These are phyloP conservation scores for Zaprionus taronus DNA, from an alignment of 1,140 invertebrate species.

Conservation along the genomic window DNA sequence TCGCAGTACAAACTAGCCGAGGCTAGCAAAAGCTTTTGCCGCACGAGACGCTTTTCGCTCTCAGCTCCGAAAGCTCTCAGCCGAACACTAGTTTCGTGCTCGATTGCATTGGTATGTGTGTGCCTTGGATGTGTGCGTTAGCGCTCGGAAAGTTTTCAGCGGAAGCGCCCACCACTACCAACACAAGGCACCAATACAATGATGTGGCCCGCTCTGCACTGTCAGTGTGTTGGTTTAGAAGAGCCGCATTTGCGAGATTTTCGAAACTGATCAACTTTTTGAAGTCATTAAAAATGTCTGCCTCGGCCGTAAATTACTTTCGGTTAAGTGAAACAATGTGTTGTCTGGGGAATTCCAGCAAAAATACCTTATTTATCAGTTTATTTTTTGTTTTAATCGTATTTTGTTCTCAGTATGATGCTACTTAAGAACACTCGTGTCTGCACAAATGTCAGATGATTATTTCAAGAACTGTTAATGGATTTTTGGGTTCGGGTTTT, in stretches of 20 bases:
- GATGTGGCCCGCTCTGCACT: not conserved
- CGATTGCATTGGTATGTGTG: slow-evolving; percentile 35
- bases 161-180: slow-evolving; percentile 66
- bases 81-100: slow-evolving; percentile 11
- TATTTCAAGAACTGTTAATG: slow-evolving; percentile 22
- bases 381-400: slow-evolving; percentile 32
- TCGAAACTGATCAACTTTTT: slow-evolving; percentile 42
- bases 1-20: slow-evolving; percentile 50
- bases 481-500: slow-evolving; percentile 18
- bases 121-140: slow-evolving; percentile 35
- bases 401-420: not conserved
- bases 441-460: slow-evolving; percentile 61
- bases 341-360: slow-evolving; percentile 59
- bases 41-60: slow-evolving; percentile 11
- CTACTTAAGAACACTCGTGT: slow-evolving; percentile 13
- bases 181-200: slow-evolving; percentile 39
- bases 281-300: slow-evolving; percentile 33
- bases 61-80: slow-evolving; percentile 16
- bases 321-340: slow-evolving; percentile 34
- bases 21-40: slow-evolving; percentile 59
- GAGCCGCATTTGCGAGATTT: slow-evolving; percentile 26
- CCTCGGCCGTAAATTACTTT: slow-evolving; percentile 51
- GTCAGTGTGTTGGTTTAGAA: slow-evolving; percentile 45
- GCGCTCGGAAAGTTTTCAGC: slow-evolving; percentile 60
- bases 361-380: slow-evolving; percentile 50